phyloP scores from a whole-genome alignment of 53 echinoderm and acorn worm species.

The Luidia sarsii region DNA sequence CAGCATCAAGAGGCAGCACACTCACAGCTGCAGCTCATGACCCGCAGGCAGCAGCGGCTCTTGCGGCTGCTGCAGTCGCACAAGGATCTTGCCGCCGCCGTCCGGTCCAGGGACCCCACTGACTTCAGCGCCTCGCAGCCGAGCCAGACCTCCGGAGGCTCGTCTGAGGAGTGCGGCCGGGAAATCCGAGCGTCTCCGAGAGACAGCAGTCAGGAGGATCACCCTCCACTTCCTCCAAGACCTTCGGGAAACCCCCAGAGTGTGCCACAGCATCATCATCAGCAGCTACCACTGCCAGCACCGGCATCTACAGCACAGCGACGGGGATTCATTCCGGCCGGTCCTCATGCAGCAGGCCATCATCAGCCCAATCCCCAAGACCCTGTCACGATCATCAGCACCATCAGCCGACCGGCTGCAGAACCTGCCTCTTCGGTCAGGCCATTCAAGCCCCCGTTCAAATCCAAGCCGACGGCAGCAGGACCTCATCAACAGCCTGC shows the following conservation, averaged over 20 bases:
- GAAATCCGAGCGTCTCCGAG: too few relatives aligned
- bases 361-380: background rate
- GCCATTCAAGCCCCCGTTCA: constrained; percentile 44
- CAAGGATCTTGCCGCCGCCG: constrained; percentile 19
- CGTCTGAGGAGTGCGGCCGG: background rate
- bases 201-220: too few relatives aligned
- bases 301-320: too few relatives aligned
- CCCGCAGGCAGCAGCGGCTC: constrained; percentile 22
- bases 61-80: constrained; percentile 34
- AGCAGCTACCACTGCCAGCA: too few relatives aligned
- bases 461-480: background rate
- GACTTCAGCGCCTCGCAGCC: background rate
- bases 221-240: too few relatives aligned
- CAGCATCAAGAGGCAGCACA: constrained; percentile 21
- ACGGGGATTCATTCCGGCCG: too few relatives aligned
- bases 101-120: background rate
- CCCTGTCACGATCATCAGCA: background rate
- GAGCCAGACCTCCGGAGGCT: background rate
- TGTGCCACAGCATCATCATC: too few relatives aligned
- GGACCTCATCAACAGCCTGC: background rate
- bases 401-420: constrained; percentile 2
- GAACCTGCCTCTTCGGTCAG: background rate
- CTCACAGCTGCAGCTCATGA: constrained; percentile 37
- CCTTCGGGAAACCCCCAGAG: too few relatives aligned
- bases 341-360: too few relatives aligned